These are phyloP conservation scores for Piscicola geometra DNA, from an alignment of 2,888 invertebrate species.

Conservation along the genomic window DNA sequence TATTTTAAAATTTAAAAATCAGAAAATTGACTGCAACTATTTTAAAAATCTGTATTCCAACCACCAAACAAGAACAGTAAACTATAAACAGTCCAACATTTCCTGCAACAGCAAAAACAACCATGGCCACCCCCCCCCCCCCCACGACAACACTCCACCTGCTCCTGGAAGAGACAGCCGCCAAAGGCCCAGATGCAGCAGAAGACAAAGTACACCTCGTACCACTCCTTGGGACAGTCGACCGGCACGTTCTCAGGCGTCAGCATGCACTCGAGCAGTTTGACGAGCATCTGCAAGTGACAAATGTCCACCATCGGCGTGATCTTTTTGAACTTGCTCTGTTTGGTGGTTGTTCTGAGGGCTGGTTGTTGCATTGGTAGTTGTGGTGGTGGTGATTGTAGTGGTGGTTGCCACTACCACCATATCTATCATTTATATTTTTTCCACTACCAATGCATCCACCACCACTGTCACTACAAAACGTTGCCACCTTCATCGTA, in stretches of 20 bases:
- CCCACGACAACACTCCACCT: conserved; percentile 54
- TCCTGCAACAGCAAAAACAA: not conserved
- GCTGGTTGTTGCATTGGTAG: too few species aligned
- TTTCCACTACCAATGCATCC: too few species aligned
- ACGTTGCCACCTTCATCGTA: conserved; percentile 65
- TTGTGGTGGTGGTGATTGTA: too few species aligned
- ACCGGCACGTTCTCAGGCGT: conserved; percentile 75
- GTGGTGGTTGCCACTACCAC: too few species aligned
- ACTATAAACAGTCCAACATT: not conserved
- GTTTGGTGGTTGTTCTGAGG: too few species aligned
- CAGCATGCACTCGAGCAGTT: conserved; percentile 77
- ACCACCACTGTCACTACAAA: too few species aligned
- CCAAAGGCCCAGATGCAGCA: conserved; percentile 96
- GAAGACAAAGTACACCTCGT: conserved; percentile 91
- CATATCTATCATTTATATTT: too few species aligned
- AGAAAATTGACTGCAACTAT: not conserved
- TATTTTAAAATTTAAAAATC: not conserved
- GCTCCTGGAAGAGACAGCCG: conserved; percentile 90
- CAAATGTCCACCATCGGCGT: conserved; percentile 91
- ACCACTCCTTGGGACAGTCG: conserved; percentile 89
- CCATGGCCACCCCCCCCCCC: too few species aligned
- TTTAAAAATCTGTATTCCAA: not conserved
- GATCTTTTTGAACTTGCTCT: conserved; percentile 75
- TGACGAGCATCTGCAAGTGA: conserved; percentile 82
- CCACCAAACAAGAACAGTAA: too few species aligned